Evolutionary conservation across 1,140 invertebrate genomes (phyloP).

Genomic region (Arion vulgaris): DNA sequence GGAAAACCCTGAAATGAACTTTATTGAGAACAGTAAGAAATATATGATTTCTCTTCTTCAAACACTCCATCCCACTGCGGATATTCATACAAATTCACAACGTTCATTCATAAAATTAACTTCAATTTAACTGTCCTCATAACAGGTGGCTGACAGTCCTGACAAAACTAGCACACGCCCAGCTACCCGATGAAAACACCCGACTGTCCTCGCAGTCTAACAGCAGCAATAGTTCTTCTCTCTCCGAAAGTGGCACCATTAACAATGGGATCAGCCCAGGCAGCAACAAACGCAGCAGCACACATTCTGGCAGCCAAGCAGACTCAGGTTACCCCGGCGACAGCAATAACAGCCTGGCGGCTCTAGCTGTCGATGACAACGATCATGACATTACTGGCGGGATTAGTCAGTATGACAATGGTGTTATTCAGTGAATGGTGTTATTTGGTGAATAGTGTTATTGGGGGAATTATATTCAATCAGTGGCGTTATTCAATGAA

Average conservation of each 20-base stretch:
- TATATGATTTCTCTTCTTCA: no score
- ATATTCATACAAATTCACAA: no score
- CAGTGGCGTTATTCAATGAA: constrained; percentile 19
- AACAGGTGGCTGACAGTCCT: constrained; percentile 65
- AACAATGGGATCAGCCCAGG: constrained; percentile 40
- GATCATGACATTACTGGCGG: constrained; percentile 19
- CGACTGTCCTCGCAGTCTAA: constrained; percentile 54
- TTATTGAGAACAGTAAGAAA: no score
- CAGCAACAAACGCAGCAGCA: constrained; percentile 35
- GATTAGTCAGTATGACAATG: constrained; percentile 31
- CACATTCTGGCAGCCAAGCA: constrained; percentile 35
- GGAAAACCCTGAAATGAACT: no score
- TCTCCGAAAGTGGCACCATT: constrained; percentile 10
- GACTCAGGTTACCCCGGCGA: constrained; percentile 39
- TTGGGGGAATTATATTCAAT: no score
- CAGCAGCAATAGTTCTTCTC: constrained; percentile 42
- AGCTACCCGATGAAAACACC: constrained; percentile 57
- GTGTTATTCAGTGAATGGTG: constrained; percentile 12
- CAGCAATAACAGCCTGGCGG: constrained; percentile 27
- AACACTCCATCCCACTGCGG: no score
- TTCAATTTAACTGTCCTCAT: background rate
- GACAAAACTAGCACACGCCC: constrained; percentile 56
- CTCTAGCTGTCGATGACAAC: constrained; percentile 26
- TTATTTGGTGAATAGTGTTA: no score
- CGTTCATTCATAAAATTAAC: no score